Conservation (phyloP, 1,140 invertebrate genomes). For the Frieseomelitta varia region DNA sequence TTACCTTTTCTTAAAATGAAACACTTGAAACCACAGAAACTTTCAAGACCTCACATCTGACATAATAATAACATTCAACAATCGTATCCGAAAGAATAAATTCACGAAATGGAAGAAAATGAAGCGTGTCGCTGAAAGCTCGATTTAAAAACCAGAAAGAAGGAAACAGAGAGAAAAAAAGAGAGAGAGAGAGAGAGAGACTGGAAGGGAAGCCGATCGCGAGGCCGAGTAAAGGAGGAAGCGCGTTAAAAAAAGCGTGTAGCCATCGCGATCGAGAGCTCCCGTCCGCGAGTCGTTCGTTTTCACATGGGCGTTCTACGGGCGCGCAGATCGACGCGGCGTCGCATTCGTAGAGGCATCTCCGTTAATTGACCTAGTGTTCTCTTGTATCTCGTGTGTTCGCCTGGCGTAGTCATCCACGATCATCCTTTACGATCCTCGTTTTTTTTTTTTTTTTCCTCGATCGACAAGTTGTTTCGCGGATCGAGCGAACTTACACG, state of each 20-base stretch:
- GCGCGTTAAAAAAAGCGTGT: constrained; percentile 70
- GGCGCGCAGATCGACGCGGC: constrained; percentile 65
- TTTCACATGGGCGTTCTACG: constrained; percentile 63
- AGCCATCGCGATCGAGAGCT: constrained; percentile 56
- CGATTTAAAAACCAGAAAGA: neutral
- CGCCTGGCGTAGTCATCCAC: neutral
- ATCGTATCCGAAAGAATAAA: neutral
- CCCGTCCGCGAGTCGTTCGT: constrained; percentile 46
- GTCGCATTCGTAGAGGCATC: constrained; percentile 77
- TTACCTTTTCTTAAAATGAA: neutral
- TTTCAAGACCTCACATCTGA: neutral
- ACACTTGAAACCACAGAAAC: neutral
- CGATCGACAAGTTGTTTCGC: neutral
- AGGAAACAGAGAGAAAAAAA: neutral
- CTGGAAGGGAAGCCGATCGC: constrained; percentile 51
- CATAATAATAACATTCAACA: neutral
- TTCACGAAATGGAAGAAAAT: neutral
- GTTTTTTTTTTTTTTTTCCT: neutral
- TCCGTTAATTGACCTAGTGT: constrained; percentile 78
- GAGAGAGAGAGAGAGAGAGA: constrained; percentile 8
- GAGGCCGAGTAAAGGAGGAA: constrained; percentile 60
- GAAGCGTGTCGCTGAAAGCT: neutral
- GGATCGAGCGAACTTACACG: constrained; percentile 9
- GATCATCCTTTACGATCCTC: neutral
- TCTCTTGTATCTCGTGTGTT: constrained; percentile 27